phyloP scores from a whole-genome alignment of 2,888 invertebrate species.

The Chouioia cunea region DNA sequence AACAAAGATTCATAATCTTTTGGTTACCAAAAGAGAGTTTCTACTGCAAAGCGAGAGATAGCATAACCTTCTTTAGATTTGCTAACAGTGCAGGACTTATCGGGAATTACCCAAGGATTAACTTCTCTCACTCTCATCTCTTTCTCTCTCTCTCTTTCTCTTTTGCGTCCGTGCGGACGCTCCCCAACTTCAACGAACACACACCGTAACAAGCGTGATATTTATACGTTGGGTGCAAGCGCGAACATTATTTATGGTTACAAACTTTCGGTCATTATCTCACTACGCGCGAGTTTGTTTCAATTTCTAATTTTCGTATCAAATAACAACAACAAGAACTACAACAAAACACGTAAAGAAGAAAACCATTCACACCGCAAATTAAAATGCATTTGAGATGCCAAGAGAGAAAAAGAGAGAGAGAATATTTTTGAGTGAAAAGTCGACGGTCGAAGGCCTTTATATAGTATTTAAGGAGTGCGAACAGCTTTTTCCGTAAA shows the following conservation, averaged over 20 bases:
- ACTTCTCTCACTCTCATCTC: conserved; percentile 31
- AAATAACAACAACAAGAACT: no score
- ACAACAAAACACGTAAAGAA: no score
- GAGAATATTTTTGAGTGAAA: no score
- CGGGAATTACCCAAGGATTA: conserved; percentile 62
- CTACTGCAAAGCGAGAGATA: neutral
- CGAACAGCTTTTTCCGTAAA: no score
- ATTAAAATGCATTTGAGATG: no score
- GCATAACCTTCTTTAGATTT: conserved; percentile 35
- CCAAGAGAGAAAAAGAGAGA: no score
- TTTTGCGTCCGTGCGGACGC: no score
- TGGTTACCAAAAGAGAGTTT: neutral
- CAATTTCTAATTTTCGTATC: no score
- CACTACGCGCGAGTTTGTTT: neutral
- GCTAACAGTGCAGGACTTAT: conserved; percentile 53
- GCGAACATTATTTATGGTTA: conserved; percentile 40
- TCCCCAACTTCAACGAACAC: neutral
- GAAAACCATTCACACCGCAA: no score
- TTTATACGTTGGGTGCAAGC: neutral
- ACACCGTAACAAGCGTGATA: neutral
- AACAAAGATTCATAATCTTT: no score
- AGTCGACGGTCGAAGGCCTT: no score
- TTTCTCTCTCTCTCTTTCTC: conserved; percentile 13
- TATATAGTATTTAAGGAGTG: no score
- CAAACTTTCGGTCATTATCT: conserved; percentile 45